Evolutionary conservation across 2,888 invertebrate species (phyloP).

Genomic region (Heteropelma amictum): DNA sequence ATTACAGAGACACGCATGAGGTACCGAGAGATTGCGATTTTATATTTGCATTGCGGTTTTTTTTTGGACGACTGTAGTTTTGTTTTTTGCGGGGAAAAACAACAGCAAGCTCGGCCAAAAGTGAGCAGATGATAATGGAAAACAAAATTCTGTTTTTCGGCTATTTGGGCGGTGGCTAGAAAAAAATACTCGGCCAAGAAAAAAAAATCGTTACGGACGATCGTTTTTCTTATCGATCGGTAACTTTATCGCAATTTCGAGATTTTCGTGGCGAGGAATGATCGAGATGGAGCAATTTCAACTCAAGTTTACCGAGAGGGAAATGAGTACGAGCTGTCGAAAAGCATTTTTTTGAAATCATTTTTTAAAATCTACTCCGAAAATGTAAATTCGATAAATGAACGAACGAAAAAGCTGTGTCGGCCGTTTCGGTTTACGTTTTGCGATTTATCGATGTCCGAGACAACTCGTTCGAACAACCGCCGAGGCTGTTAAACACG

Average conservation of each 20-base stretch:
- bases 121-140: not conserved
- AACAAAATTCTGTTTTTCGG: too few relatives aligned
- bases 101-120: not conserved
- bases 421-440: too few relatives aligned
- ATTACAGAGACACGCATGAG: slow-evolving; percentile 68
- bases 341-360: not conserved
- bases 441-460: not conserved
- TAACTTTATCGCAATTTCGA: not conserved
- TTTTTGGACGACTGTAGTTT: not conserved
- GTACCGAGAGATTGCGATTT: slow-evolving; percentile 25
- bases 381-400: not conserved
- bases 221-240: not conserved
- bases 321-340: slow-evolving; percentile 2
- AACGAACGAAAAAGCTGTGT: not conserved
- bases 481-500: slow-evolving; percentile 59
- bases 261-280: not conserved
- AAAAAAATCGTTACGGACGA: not conserved
- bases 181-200: not conserved
- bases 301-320: not conserved
- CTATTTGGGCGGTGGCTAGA: too few relatives aligned
- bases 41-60: not conserved
- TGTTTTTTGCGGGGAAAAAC: not conserved
- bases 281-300: not conserved
- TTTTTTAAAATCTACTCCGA: not conserved
- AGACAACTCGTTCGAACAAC: slow-evolving; percentile 41